Percentiles rank a stretch among this genome's conserved stretches.
phyloP scores from a whole-genome alignment of 2,113 vertebrate species.

The Cariama cristata region DNA sequence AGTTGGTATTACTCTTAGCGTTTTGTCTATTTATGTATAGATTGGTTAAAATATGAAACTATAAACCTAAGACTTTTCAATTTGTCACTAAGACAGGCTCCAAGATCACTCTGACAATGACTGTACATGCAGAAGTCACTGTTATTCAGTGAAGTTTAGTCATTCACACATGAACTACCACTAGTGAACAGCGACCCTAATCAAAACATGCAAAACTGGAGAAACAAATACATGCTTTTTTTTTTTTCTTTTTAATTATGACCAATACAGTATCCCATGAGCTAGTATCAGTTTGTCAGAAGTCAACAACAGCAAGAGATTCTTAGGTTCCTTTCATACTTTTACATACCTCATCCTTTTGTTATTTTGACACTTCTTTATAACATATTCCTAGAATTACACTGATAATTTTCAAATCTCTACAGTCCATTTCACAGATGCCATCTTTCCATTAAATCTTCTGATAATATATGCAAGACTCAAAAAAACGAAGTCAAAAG shows the following conservation, averaged over 20 bases:
- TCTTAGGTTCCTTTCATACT: background rate
- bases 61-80: background rate
- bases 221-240: background rate
- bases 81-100: background rate
- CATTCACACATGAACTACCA: background rate
- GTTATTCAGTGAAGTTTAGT: background rate
- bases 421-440: background rate
- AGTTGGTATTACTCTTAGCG: background rate
- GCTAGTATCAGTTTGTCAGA: background rate
- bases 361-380: background rate
- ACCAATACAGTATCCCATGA: background rate
- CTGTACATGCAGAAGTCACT: background rate
- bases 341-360: background rate
- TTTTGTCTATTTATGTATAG: background rate
- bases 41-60: background rate
- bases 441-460: background rate
- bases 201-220: background rate
- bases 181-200: background rate
- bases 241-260: background rate
- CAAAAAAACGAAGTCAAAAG: background rate
- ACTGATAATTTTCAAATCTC: background rate
- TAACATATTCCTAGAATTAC: background rate
- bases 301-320: background rate
- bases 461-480: background rate
- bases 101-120: background rate